phyloP scores from a whole-genome alignment of 1,140 invertebrate species.

The Octopus sinensis region DNA sequence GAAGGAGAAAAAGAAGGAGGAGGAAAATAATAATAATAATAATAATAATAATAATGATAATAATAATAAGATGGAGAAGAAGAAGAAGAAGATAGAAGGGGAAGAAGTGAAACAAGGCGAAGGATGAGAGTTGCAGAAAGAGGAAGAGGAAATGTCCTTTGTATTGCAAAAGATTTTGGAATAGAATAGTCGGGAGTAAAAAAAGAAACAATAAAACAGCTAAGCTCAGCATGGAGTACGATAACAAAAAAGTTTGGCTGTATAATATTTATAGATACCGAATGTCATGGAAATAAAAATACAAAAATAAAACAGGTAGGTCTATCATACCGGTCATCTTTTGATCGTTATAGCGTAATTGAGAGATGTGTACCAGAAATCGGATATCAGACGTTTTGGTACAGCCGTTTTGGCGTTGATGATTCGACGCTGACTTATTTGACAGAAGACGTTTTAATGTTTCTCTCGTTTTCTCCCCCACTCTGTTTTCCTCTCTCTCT shows the following conservation, averaged over 20 bases:
- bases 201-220: not conserved
- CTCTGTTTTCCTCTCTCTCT: not conserved
- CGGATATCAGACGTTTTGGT: not conserved
- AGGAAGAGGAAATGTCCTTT: not conserved
- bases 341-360: not conserved
- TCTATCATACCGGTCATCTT: not conserved
- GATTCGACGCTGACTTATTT: not conserved
- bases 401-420: not conserved
- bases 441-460: not conserved
- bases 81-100: not conserved
- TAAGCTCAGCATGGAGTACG: not conserved
- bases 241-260: not conserved
- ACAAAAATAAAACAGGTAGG: not conserved
- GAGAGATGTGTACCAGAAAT: not conserved
- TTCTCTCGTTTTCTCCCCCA: not conserved
- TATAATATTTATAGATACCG: not conserved
- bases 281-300: not conserved
- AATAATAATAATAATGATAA: not conserved
- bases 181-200: not conserved
- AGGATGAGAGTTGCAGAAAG: not conserved
- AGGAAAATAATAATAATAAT: not conserved
- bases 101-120: too few relatives aligned
- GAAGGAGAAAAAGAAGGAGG: not conserved
- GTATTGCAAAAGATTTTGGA: not conserved
- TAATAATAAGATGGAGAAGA: not conserved